Conservation (phyloP, 2,888 invertebrate genomes). For the Oegoconia quadripuncta region DNA sequence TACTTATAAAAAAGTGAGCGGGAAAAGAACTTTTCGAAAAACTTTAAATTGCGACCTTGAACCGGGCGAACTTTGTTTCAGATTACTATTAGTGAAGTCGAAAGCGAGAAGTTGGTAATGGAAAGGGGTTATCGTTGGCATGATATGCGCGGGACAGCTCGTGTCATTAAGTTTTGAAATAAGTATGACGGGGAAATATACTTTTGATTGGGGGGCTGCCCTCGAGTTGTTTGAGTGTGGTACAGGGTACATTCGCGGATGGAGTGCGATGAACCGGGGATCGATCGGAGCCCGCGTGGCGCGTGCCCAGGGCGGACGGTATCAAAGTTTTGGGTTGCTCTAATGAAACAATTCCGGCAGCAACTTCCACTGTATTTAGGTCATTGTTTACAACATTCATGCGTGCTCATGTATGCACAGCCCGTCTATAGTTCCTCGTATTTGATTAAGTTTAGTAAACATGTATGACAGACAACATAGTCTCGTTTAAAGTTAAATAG, state of each 20-base stretch:
- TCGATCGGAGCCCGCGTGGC: conserved; percentile 41
- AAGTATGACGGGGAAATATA: conserved; percentile 49
- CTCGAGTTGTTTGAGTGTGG: conserved; percentile 38
- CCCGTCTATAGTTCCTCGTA: conserved; percentile 35
- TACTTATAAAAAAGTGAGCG: conserved; percentile 78
- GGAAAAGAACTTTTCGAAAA: conserved; percentile 76
- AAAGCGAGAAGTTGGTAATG: conserved; percentile 64
- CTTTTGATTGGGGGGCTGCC: conserved; percentile 41
- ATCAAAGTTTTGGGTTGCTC: conserved; percentile 67
- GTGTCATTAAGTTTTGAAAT: conserved; percentile 45
- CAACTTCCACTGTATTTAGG: conserved; percentile 58
- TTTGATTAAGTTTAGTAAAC: conserved; percentile 26
- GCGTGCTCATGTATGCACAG: conserved; percentile 34
- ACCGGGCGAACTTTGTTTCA: conserved; percentile 74
- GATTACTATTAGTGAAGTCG: conserved; percentile 76
- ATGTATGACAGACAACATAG: neutral
- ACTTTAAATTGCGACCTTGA: conserved; percentile 81
- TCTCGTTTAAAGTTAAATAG: no score
- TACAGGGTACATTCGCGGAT: conserved; percentile 31
- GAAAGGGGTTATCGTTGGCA: conserved; percentile 59
- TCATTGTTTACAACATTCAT: conserved; percentile 59
- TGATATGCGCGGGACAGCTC: conserved; percentile 46
- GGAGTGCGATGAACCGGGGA: conserved; percentile 61
- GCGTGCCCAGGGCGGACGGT: conserved; percentile 38
- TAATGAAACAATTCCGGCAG: conserved; percentile 65